A percentile compares a stretch with the other conserved stretches of the same genome.
These are phyloP conservation scores for Sinotaia quadrata DNA, from an alignment of 2,888 invertebrate genomes.

Conservation along the genomic window DNA sequence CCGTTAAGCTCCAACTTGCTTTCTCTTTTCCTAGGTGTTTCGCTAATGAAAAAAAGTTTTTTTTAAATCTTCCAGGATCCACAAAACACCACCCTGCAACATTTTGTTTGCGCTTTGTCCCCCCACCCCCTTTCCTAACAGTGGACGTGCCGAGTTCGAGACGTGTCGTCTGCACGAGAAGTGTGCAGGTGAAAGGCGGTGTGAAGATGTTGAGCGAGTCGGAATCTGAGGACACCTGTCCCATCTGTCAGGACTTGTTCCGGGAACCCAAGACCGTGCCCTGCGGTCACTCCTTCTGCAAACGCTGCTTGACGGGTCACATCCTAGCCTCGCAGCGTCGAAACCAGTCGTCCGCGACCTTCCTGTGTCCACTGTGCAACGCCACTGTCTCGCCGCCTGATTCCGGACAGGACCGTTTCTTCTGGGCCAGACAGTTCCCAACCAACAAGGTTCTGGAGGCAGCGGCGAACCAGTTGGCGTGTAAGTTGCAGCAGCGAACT, in stretches of 20 bases:
- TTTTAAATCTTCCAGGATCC: too few species aligned
- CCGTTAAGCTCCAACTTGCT: too few species aligned
- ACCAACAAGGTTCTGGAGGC: neutral
- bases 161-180: too few species aligned
- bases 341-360: neutral
- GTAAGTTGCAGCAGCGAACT: too few species aligned
- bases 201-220: too few species aligned
- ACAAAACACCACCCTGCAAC: too few species aligned
- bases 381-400: conserved; percentile 4
- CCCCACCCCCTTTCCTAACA: too few species aligned
- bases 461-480: neutral
- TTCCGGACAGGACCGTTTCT: neutral
- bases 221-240: conserved; percentile 5
- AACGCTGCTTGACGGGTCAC: conserved; percentile 13
- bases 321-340: neutral
- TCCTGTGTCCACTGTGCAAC: conserved; percentile 8
- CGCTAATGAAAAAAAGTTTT: too few species aligned
- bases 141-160: too few species aligned
- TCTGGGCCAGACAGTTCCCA: conserved; percentile 16
- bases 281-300: conserved; percentile 11
- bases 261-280: neutral
- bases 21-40: too few species aligned
- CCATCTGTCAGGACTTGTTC: conserved; percentile 18
- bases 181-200: too few species aligned
- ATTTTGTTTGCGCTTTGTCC: too few species aligned